phyloP scores from a whole-genome alignment of 92 coral and sea anemone genomes.

The Palythoa grandiflora region DNA sequence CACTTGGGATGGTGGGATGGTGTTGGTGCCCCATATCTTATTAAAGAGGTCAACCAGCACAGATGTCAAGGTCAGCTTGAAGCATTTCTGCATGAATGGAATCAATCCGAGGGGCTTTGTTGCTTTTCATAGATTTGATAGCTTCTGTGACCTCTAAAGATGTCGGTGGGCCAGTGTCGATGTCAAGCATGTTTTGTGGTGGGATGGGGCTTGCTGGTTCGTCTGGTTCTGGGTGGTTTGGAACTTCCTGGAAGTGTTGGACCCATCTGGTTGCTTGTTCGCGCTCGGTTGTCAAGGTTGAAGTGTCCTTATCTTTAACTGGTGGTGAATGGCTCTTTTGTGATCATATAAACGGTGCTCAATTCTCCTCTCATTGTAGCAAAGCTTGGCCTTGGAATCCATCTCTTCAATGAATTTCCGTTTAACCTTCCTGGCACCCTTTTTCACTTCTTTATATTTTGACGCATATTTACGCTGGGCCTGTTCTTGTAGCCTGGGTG shows the following conservation, averaged over 20 bases:
- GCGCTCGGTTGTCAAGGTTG: too few species aligned
- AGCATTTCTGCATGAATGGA: constrained; percentile 46
- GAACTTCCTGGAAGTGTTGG: too few species aligned
- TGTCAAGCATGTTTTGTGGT: too few species aligned
- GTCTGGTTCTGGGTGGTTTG: too few species aligned
- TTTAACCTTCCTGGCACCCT: too few species aligned
- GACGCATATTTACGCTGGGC: neutral
- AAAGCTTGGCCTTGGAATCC: too few species aligned
- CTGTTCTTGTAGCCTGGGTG: neutral
- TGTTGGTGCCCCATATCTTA: neutral
- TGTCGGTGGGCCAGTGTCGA: neutral
- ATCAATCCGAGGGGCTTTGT: constrained; percentile 49
- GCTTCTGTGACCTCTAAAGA: neutral
- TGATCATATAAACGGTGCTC: neutral
- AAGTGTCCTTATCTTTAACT: too few species aligned
- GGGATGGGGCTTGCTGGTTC: neutral
- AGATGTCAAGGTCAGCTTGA: neutral
- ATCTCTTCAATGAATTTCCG: too few species aligned
- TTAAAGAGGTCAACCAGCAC: neutral
- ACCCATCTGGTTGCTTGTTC: too few species aligned
- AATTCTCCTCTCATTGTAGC: neutral
- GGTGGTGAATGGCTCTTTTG: too few species aligned
- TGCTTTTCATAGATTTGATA: constrained; percentile 25
- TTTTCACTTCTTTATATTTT: neutral
- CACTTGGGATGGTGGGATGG: neutral